Percentiles rank a stretch among this genome's conserved stretches.
phyloP scores from a whole-genome alignment of 2,888 invertebrate genomes.

The Cephus pulcher region DNA sequence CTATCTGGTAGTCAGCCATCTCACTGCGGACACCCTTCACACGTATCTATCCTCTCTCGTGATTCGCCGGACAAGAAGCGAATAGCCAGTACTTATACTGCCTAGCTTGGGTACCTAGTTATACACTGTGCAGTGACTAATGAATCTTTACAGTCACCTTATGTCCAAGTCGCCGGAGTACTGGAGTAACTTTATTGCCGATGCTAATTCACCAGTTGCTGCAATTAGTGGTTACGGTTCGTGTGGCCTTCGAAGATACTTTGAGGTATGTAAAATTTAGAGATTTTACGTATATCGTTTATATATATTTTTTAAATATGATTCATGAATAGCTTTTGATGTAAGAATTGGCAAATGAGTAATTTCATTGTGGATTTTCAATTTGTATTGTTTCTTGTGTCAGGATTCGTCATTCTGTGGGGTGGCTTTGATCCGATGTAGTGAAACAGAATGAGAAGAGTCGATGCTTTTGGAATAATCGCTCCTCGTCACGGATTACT shows the following conservation, averaged over 20 bases:
- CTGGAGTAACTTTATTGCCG: constrained; percentile 56
- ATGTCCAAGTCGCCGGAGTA: constrained; percentile 49
- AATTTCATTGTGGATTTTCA: background rate
- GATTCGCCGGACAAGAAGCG: constrained; percentile 4
- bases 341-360: background rate
- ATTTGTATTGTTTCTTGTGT: background rate
- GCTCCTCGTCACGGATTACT: background rate
- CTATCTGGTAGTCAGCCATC: background rate
- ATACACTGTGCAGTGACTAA: constrained; percentile 54
- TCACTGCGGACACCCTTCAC: background rate
- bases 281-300: background rate
- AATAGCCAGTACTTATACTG: background rate
- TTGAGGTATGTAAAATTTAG: background rate
- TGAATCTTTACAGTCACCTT: constrained; percentile 40
- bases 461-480: background rate
- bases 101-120: constrained; percentile 37
- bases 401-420: background rate
- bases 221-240: constrained; percentile 50
- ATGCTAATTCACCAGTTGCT: constrained; percentile 59
- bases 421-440: background rate
- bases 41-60: background rate
- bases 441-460: background rate
- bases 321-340: background rate
- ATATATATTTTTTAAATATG: background rate
- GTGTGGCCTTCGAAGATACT: background rate